Conservation (phyloP, 1,140 invertebrate species). For the Drosophila sp. region DNA sequence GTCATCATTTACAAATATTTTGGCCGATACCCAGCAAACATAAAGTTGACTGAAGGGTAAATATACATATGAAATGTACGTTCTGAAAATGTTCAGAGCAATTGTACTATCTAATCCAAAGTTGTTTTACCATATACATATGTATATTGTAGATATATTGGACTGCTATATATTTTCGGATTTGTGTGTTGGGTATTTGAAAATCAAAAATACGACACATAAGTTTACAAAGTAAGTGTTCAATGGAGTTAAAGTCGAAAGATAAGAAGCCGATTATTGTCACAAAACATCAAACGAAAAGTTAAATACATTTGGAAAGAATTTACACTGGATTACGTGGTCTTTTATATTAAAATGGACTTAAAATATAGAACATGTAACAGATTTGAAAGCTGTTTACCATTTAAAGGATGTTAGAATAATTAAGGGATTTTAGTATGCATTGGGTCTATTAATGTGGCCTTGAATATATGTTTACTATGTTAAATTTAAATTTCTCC, state of each 20-base stretch:
- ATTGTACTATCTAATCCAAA: no score
- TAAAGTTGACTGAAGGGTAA: neutral
- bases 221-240: neutral
- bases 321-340: no score
- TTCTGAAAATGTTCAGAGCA: neutral
- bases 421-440: neutral
- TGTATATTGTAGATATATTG: no score
- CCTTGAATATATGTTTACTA: no score
- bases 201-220: neutral
- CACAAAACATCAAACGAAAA: neutral
- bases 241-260: neutral
- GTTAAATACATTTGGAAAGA: neutral
- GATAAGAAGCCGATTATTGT: neutral
- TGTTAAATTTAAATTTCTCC: no score
- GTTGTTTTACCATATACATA: no score
- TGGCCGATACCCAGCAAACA: neutral
- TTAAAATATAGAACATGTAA: no score
- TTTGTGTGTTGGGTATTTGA: neutral
- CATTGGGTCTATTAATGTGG: no score
- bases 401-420: no score
- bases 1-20: slow-evolving; percentile 30
- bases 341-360: no score
- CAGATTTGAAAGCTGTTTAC: neutral
- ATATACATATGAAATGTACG: neutral
- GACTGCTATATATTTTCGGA: no score